phyloP scores from a whole-genome alignment of 2,113 vertebrate genomes.

The Suricata suricatta region DNA sequence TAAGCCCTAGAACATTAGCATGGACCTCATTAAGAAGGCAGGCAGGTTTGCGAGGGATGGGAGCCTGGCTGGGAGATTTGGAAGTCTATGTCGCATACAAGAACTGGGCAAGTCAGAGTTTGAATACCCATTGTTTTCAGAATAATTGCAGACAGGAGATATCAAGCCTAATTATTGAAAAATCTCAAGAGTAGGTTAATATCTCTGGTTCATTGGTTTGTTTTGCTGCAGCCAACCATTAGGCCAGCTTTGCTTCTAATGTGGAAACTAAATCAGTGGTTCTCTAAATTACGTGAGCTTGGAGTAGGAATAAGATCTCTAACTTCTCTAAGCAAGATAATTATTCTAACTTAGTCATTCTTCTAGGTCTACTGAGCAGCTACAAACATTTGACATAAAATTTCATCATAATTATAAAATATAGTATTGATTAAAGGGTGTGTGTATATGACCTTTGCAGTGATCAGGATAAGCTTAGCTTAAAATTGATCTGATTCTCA shows the following conservation, averaged over 20 bases:
- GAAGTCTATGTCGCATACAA: not conserved
- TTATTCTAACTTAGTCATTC: not conserved
- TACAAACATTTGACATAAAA: not conserved
- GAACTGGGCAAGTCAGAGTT: not conserved
- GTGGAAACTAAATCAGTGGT: not conserved
- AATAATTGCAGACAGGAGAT: not conserved
- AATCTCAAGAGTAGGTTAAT: not conserved
- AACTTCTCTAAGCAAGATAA: not conserved
- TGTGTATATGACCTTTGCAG: not conserved
- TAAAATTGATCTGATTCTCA: conserved; percentile 2
- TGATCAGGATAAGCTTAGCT: not conserved
- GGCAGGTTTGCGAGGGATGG: not conserved
- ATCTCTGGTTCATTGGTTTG: not conserved
- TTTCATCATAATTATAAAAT: not conserved
- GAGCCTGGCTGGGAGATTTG: not conserved
- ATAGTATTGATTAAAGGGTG: not conserved
- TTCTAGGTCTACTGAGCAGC: not conserved
- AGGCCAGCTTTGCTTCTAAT: not conserved
- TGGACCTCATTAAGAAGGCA: not conserved
- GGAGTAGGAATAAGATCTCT: not conserved
- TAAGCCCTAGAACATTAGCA: not conserved
- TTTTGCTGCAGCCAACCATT: not conserved
- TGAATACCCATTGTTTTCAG: not conserved
- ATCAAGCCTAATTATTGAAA: not conserved
- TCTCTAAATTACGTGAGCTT: not conserved